Percentiles rank a stretch among this genome's conserved stretches.
Conservation (phyloP, 2,797 vertebrate genomes). For the Clarias fuscus region DNA sequence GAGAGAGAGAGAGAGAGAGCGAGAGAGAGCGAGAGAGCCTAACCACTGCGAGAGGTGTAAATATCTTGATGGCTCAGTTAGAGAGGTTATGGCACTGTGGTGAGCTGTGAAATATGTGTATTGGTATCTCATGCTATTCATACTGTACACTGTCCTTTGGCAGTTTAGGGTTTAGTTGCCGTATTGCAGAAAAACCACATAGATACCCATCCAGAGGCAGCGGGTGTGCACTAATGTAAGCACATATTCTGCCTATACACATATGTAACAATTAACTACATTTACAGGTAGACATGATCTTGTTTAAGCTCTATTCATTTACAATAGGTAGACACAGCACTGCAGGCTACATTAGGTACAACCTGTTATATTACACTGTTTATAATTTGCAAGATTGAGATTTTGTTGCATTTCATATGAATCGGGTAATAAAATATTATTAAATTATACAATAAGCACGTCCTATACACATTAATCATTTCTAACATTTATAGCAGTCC, state of each 20-base stretch:
- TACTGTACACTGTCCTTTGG: background rate
- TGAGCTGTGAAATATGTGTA: background rate
- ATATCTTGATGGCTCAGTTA: background rate
- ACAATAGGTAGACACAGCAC: background rate
- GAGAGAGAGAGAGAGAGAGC: background rate
- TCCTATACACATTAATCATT: constrained; percentile 6
- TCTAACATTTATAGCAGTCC: background rate
- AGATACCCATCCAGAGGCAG: background rate
- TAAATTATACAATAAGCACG: background rate
- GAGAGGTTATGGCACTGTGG: background rate
- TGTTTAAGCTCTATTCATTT: background rate
- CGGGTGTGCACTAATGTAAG: background rate
- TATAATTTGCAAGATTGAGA: background rate
- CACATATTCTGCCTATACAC: background rate
- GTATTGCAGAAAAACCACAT: background rate
- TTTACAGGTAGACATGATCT: background rate
- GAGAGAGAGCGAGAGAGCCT: background rate
- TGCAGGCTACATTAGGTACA: background rate
- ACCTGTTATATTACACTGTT: too few species aligned
- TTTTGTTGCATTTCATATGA: background rate
- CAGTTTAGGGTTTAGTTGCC: background rate
- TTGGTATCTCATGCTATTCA: background rate
- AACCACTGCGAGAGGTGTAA: background rate
- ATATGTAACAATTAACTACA: background rate
- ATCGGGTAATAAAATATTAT: background rate